Percentiles rank a stretch among this genome's conserved stretches.
Conservation (phyloP, 1,140 invertebrate species). For the Tetranychus urticae region DNA sequence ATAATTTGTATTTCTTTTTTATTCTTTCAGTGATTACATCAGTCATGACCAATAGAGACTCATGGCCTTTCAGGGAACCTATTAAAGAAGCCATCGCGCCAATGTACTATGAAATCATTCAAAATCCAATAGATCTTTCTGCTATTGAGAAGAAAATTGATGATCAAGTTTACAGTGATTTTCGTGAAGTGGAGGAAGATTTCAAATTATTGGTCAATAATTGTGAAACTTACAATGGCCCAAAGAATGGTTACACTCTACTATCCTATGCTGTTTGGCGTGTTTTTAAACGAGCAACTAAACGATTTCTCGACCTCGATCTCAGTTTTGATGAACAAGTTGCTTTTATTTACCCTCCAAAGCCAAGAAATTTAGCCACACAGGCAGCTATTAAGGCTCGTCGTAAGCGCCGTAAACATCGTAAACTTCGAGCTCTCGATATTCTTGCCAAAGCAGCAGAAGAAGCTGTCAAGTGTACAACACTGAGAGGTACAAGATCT, state of each 20-base stretch:
- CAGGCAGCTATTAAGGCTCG: conserved; percentile 1
- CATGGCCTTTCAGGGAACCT: conserved; percentile 7
- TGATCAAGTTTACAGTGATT: neutral
- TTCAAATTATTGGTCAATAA: conserved; percentile 6
- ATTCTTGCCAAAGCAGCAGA: conserved; percentile 2
- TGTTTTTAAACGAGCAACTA: neutral
- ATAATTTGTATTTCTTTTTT: neutral
- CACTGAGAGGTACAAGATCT: neutral
- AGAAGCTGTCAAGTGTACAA: neutral
- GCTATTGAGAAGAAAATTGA: conserved; percentile 1
- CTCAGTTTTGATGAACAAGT: neutral
- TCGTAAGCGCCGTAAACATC: neutral
- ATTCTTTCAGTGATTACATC: neutral
- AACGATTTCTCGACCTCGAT: neutral
- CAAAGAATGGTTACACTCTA: neutral
- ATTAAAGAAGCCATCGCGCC: neutral
- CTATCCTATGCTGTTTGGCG: conserved; percentile 3
- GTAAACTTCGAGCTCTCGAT: conserved; percentile 1
- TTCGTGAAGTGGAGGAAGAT: conserved; percentile 5
- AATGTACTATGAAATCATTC: conserved; percentile 4
- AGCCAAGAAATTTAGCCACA: neutral
- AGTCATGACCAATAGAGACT: neutral
- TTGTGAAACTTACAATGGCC: conserved; percentile 8
- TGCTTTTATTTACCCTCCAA: conserved; percentile 5
- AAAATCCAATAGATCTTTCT: conserved; percentile 5